Evolutionary conservation across 1,140 invertebrate genomes (phyloP), one percentile per base, ranked within the genome.

Genomic region (Grapholita molesta): DNA sequence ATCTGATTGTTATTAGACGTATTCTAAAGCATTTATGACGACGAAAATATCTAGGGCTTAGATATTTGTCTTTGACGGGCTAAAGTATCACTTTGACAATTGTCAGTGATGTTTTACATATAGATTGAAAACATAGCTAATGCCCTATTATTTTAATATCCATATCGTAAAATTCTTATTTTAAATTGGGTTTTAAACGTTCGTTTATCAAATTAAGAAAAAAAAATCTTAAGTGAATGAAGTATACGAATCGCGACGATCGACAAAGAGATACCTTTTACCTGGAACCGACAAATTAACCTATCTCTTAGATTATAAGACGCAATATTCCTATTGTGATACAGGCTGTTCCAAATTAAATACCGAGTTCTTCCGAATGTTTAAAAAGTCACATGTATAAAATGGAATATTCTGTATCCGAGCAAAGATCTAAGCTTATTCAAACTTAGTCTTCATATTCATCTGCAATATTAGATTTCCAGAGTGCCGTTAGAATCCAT

Each of bases 321-420:
- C n/a, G 55, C 55, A 61, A 61, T 57, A 57, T 61, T 61, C 55
- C 55, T 32, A 61, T 61, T 61, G 55, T 61, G 55, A 61, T 61
- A 61, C 25, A 30, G 53, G 55, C 55, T 30, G 55, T 61, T 61
- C 55, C 55, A 15, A 28, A 61, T 15, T 28, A 18, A 12, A 25
- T 23, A 21, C 4, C 18, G 42, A 32, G 32, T 30, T 61, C 12
- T 30, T 28, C 25, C 25, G 24, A 61, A 15, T 15, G 3, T 12
- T 24, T 57, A 11, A 11, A 25, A 25, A 25, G 0, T 53, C 15
- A 24, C 21, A 2, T 7, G 15, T 52, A 8, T 53, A 53, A 25
- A n/a, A 12, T 28, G 53, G 24, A 57, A 24, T 57, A 1, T 9
- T 28, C 53, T 28, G 53, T 57, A 57, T 57, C 24, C 25, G 53